Evolutionary conservation across 2,888 invertebrate genomes (phyloP), one percentile per base, ranked within the genome.

Genomic region (Orthosia gracilis): DNA sequence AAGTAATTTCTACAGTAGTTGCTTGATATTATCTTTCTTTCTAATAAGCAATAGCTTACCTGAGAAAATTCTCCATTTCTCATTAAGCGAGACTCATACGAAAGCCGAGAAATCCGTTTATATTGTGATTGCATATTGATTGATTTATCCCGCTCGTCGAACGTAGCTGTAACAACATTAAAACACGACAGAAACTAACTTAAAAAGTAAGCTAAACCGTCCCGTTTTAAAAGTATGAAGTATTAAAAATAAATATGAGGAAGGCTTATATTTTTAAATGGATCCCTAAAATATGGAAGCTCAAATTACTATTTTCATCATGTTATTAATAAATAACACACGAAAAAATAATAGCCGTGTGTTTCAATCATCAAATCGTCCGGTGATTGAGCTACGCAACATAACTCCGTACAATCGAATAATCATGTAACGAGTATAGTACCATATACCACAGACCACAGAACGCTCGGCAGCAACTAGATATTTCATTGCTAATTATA

Each of bases 321-420:
- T 64, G 66, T 50, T 76, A 63, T 77, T 78, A 83, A 65, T 82
- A 77, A 54, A 40, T 40, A 40, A 57, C 57, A 21, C 40, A 78
- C 87, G 87, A 85, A 85, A 89, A 86, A 78, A 88, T 90, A 90
- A 89, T 89, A 75, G 83, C 55, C 67, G 15, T 23, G 64, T 69
- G 68, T 66, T 78, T 59, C 71, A 75, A 78, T 80, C 72, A 78
- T 50, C 75, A 68, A 63, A 83, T 81, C 70, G 76, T 82, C 26
- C 9, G 40, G 76, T 79, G 83, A 78, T 81, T 77, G 31, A 21
- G 7, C 15, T 58, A 58, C 18, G 59, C 45, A 47, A 45, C 45
- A 9, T 17, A 55, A 45, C 21, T 45, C 7, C 15, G 21, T 21
- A 40, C n/a, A 40, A 61, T 15, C 4, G n/a, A 45, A 21, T 21